Evolutionary conservation across 1,140 invertebrate species (phyloP), one percentile per base, ranked within the genome.

Genomic region (Drosophila navojoa): DNA sequence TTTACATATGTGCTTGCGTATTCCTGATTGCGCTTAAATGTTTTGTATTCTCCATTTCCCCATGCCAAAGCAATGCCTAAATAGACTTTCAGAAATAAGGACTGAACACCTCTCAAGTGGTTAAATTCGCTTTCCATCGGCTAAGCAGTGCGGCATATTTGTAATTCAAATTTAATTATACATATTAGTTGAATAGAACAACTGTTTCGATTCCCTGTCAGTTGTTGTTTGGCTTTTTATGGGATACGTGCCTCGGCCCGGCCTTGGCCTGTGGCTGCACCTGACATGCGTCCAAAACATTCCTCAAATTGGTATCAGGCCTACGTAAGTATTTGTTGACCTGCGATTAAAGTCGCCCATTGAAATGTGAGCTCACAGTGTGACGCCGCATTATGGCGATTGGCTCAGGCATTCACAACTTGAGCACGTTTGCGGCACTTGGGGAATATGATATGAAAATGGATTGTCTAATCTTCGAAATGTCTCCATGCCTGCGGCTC

Each of bases 391-490:
- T 27, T 52, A 16, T 52, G 13, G 42, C 9, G 7, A 15, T 50
- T 4, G 27, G 42, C 57, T 15, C 15, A 15, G 42, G 52, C 47
- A 63, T 67, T 62, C 61, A 69, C 35, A 71, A 55, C 35, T 54
- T n/a, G 55, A 35, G 59, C 59, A 54, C 44, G 38, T 47, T 47
- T 45, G 13, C 22, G 50, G 32, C 44, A 63, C 47, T 64, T 53
- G 38, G 54, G 60, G 53, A 85, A 77, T 64, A 54, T 54, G 70
- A 75, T 86, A 67, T 66, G 66, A 54, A 54, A 80, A 74, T 61
- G 73, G 49, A 25, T 62, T 53, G 44, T 57, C 32, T 25, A 67
- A 62, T 63, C 62, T 50, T 22, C 16, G 64, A 42, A 49, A 64
- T 58, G 40, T 58, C 61, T 50, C 27, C 25, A 35, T 32, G 44